These are phyloP conservation scores for Pipistrellus kuhlii DNA, from an alignment of 2,797 vertebrate species.

Conservation along the genomic window DNA sequence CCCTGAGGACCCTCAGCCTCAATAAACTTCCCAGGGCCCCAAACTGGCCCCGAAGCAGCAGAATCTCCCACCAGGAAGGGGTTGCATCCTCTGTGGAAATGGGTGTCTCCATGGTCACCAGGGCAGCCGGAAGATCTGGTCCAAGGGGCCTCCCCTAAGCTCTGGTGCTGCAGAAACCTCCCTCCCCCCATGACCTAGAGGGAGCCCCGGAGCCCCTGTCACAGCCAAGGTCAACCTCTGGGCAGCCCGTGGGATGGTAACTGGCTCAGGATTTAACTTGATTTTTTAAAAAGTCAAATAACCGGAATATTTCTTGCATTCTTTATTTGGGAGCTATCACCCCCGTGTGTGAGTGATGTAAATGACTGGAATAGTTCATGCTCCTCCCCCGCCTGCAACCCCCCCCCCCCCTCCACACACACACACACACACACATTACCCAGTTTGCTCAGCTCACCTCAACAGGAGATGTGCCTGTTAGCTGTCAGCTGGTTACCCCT, in stretches of 20 bases:
- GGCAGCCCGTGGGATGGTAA: not conserved
- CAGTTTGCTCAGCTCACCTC: not conserved
- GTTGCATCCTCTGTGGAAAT: not conserved
- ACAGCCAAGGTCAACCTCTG: not conserved
- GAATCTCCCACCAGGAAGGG: not conserved
- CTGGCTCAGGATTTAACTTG: not conserved
- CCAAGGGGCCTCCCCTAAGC: not conserved
- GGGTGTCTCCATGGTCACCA: constrained; percentile 29
- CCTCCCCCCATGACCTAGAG: not conserved
- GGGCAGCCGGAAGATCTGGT: not conserved
- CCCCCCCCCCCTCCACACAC: not conserved
- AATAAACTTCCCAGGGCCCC: not conserved
- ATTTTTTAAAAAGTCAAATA: constrained; percentile 6
- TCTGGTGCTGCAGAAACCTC: not conserved
- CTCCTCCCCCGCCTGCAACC: accelerated
- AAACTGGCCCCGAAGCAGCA: not conserved
- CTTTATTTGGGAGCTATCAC: not conserved
- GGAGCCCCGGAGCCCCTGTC: not conserved
- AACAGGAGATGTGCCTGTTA: not conserved
- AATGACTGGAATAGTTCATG: not conserved
- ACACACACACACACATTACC: no score
- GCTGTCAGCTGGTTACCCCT: not conserved
- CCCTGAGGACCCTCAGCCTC: not conserved
- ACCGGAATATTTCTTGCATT: not conserved
- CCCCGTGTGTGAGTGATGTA: not conserved